These are phyloP conservation scores for Muscicapa adusta DNA, from an alignment of 2,113 vertebrate genomes.

Conservation along the genomic window DNA sequence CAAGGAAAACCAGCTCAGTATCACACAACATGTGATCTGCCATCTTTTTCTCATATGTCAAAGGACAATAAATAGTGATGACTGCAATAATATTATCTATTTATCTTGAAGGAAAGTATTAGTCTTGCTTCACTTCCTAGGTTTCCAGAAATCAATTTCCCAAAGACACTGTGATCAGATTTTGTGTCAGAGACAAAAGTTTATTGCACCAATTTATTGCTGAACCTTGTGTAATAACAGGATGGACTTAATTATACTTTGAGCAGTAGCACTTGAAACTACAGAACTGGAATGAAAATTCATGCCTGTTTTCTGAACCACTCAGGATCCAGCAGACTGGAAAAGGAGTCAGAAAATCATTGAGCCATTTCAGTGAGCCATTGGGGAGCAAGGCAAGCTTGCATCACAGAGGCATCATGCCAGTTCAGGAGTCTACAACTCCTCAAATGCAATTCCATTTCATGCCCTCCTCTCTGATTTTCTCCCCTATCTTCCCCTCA, in stretches of 20 bases:
- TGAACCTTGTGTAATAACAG: conserved; percentile 33
- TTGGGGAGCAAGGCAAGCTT: background rate
- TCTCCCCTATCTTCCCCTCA: background rate
- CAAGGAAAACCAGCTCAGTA: background rate
- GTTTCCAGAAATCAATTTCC: conserved; percentile 31
- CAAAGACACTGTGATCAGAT: background rate
- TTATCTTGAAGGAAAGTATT: conserved; percentile 6
- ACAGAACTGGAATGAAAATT: background rate
- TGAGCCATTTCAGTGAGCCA: background rate
- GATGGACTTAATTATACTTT: conserved; percentile 27
- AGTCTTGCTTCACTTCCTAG: background rate
- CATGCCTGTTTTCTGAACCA: background rate
- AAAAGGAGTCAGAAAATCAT: background rate
- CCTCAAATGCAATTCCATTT: background rate
- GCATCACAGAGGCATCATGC: background rate
- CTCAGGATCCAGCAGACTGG: background rate
- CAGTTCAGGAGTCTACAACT: background rate
- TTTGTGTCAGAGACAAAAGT: background rate
- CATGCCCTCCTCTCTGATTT: background rate
- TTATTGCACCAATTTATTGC: conserved; percentile 23
- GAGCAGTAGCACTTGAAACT: conserved; percentile 33
- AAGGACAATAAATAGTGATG: background rate
- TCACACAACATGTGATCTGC: background rate
- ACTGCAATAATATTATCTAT: background rate
- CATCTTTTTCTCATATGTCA: background rate